Evolutionary conservation across 2,888 invertebrate genomes (phyloP).

Genomic region (Diloba caeruleocephala): DNA sequence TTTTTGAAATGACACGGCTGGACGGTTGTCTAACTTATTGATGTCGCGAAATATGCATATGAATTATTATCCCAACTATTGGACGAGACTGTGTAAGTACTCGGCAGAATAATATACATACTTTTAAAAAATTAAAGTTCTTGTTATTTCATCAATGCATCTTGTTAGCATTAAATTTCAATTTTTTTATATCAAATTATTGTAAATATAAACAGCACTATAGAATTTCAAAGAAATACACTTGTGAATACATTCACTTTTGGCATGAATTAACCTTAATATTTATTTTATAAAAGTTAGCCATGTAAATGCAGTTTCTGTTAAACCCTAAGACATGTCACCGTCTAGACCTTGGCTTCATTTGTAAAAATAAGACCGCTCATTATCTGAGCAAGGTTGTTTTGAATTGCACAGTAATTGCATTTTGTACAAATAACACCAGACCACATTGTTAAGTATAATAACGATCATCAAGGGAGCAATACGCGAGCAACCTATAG

Average conservation of each 20-base stretch:
- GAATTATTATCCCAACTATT: too few species aligned
- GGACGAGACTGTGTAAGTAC: too few species aligned
- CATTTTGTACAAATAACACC: constrained; percentile 15
- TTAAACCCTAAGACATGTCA: constrained; percentile 21
- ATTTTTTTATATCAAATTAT: too few species aligned
- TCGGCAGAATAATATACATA: too few species aligned
- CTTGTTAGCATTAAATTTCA: too few species aligned
- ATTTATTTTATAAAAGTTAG: constrained; percentile 36
- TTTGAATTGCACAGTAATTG: constrained; percentile 11
- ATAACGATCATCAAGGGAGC: too few species aligned
- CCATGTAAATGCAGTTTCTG: constrained; percentile 10
- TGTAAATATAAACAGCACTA: not conserved
- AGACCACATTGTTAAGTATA: not conserved
- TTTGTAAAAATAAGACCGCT: constrained; percentile 14
- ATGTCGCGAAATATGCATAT: too few species aligned
- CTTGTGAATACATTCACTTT: constrained; percentile 4
- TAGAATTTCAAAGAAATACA: not conserved
- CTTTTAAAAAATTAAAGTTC: too few species aligned
- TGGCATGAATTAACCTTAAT: constrained; percentile 13
- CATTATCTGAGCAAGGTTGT: constrained; percentile 33
- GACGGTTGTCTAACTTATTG: too few species aligned
- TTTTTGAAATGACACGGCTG: too few species aligned
- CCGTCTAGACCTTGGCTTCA: constrained; percentile 30
- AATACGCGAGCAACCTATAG: too few species aligned
- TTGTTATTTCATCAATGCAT: too few species aligned